Evolutionary conservation across 2,797 vertebrate genomes (phyloP).

Genomic region (Etheostoma nigrum): DNA sequence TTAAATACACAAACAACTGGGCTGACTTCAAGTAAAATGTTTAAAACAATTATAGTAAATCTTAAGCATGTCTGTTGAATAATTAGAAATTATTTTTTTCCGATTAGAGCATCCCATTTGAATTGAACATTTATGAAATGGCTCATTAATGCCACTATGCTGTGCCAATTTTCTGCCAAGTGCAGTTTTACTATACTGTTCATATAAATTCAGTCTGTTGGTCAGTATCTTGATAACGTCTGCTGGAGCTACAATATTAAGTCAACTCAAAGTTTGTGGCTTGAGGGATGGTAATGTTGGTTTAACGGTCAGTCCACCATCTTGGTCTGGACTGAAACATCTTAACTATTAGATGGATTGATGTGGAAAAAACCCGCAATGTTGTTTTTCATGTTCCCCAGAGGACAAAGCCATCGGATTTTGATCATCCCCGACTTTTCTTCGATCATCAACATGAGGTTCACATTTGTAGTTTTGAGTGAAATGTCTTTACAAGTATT

Average conservation of each 20-base stretch:
- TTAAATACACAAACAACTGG: slow-evolving; percentile 18
- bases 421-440: not conserved
- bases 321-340: slow-evolving; percentile 7
- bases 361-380: not conserved
- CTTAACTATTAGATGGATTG: not conserved
- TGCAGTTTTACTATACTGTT: slow-evolving; percentile 5
- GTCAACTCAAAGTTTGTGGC: not conserved
- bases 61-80: not conserved
- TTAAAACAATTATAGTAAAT: not conserved
- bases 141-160: not conserved
- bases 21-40: not conserved
- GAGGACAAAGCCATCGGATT: not conserved
- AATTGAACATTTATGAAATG: not conserved
- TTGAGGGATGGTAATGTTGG: not conserved
- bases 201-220: not conserved
- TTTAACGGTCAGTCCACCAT: not conserved
- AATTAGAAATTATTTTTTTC: not conserved
- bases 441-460: too few species aligned
- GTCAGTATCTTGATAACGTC: not conserved
- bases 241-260: not conserved
- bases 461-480: not conserved
- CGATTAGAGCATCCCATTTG: slow-evolving; percentile 21
- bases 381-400: not conserved
- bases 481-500: not conserved
- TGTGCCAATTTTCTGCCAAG: slow-evolving; percentile 13